Evolutionary conservation across 2,113 vertebrate genomes (phyloP), one percentile per base, ranked within the genome.

Genomic region (Poecile atricapillus): DNA sequence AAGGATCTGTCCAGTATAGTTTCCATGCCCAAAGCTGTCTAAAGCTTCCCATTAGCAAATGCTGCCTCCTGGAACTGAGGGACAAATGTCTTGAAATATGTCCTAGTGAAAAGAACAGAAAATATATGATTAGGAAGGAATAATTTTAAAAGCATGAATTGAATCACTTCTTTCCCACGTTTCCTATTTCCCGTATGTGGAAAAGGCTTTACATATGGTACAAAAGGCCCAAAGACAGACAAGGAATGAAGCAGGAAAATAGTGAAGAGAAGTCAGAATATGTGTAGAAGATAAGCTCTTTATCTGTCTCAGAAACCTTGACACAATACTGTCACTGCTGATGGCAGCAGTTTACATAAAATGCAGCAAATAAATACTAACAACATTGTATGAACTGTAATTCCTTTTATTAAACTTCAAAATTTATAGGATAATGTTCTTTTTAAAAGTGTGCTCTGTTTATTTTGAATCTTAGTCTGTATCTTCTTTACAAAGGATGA

Each of bases 11-110:
- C 84, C 93, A 87, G 95, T 83, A 81, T n/a, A 77, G 44, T 62
- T 96, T 96, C 93, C 30, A 17, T 37, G 79, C 62, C 47, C 3
- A 16, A 81, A 96, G 96, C 88, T 90, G 88, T 90, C 98, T 99
- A 99, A 87, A 99, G 99, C 96, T 99, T 99, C 96, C 99, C 99
- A 35, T 99, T 99, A 97, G 99, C 98, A 97, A 99, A 99, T 1
- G 99, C 99, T 75, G 99, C 99, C 97, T 99, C 99, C 96, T 99
- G 99, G 98, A 99, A 99, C 98, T 99, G 99, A 94, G 99, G 99
- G 93, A 99, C 99, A 94, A 99, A 99, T 69, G 98, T 99, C 98
- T 98, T 99, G 98, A 99, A 99, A 98, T 99, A 99, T 0, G 98
- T 98, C 98, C 99, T 99, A 97, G 90, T 94, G 92, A 77, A 80